Percentiles rank a stretch among this genome's conserved stretches.
Conservation (phyloP, 2,113 vertebrate species). For the Toxotes jaculatrix region DNA sequence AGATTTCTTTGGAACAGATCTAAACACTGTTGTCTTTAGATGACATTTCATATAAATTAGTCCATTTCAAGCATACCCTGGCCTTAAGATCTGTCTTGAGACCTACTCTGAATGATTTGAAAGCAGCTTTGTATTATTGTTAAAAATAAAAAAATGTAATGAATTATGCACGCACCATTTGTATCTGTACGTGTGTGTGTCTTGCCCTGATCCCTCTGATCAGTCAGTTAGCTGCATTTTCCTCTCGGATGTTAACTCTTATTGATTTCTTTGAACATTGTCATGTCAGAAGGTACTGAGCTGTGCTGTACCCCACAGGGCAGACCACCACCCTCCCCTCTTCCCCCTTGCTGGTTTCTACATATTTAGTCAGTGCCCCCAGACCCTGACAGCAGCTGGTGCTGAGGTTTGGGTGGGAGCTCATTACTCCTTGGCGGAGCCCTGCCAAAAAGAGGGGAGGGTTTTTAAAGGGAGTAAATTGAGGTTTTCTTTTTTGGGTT, state of each 20-base stretch:
- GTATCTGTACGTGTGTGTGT: not conserved
- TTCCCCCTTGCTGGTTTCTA: conserved; percentile 41
- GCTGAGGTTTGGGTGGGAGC: conserved; percentile 80
- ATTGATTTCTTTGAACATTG: conserved; percentile 35
- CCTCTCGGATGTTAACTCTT: conserved; percentile 24
- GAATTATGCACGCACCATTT: not conserved
- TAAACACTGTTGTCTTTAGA: not conserved
- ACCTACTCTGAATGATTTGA: not conserved
- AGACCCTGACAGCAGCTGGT: conserved; percentile 81
- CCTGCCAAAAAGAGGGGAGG: conserved; percentile 71
- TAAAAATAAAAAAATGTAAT: not conserved
- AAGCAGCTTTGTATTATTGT: not conserved
- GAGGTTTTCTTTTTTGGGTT: conserved; percentile 81
- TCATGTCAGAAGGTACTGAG: conserved; percentile 29
- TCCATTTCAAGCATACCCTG: not conserved
- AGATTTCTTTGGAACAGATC: not conserved
- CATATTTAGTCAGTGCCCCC: conserved; percentile 75
- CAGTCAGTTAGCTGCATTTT: conserved; percentile 36
- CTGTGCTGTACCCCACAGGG: conserved; percentile 22
- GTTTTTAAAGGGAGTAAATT: conserved; percentile 80
- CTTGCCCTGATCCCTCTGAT: conserved; percentile 12
- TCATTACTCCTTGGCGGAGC: conserved; percentile 79
- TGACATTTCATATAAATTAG: not conserved
- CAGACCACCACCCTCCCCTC: conserved; percentile 39
- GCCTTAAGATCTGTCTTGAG: not conserved